A percentile compares a stretch with the other conserved stretches of the same genome.
Conservation (phyloP, 2,888 invertebrate genomes). For the Apamea sordens region DNA sequence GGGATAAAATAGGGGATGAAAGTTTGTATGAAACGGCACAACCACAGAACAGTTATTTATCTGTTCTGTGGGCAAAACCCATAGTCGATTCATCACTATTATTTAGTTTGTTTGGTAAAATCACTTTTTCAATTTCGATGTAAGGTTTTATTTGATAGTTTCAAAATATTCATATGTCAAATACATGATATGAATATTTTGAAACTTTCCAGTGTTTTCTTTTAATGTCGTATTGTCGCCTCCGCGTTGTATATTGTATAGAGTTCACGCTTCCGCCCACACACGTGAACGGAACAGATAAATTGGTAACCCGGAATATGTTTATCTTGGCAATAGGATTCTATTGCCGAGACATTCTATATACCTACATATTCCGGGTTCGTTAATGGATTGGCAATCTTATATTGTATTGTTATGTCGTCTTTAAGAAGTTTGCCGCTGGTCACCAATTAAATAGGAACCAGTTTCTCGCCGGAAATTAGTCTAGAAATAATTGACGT, state of each 20-base stretch:
- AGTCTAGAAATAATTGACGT: neutral
- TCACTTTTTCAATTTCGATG: neutral
- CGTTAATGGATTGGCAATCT: slow-evolving; percentile 6
- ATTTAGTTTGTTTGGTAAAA: neutral
- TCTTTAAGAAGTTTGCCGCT: neutral
- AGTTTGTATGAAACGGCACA: no score
- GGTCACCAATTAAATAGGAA: neutral
- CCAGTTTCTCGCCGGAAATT: neutral
- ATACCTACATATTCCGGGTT: neutral
- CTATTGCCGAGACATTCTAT: neutral
- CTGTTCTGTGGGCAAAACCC: neutral
- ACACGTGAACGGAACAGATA: slow-evolving; percentile 8
- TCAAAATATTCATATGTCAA: neutral
- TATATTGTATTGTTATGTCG: slow-evolving; percentile 6
- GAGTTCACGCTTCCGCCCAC: neutral
- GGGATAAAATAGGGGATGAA: no score
- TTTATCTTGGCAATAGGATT: neutral
- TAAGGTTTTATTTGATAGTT: neutral
- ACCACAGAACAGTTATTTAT: no score
- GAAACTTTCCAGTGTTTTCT: neutral
- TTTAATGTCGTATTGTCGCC: neutral
- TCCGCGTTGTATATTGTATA: neutral
- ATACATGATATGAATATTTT: no score
- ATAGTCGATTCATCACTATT: neutral
- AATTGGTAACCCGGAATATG: neutral